Percentiles rank a stretch among this genome's conserved stretches.
Evolutionary conservation across 2,888 invertebrate species (phyloP).

Genomic region (Trichopria drosophilae): DNA sequence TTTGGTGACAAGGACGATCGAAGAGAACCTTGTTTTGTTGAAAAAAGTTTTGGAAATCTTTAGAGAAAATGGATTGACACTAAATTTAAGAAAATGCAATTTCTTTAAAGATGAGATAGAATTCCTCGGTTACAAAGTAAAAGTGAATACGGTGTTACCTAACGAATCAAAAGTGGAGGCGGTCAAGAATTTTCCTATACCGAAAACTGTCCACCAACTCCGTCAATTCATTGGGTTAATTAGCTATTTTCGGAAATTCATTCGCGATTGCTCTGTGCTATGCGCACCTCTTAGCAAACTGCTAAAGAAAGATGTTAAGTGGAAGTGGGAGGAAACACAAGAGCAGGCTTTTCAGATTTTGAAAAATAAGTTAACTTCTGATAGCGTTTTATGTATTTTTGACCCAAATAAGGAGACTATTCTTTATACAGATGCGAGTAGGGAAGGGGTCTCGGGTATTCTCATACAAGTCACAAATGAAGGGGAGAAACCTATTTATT

Average conservation of each 20-base stretch:
- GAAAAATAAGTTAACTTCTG: not conserved
- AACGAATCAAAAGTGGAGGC: too few species aligned
- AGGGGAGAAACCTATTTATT: not conserved
- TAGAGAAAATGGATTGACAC: not conserved
- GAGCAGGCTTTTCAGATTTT: not conserved
- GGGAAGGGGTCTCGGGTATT: not conserved
- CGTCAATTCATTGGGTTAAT: not conserved
- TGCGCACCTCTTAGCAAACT: not conserved
- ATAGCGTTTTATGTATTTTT: not conserved
- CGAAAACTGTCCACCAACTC: not conserved
- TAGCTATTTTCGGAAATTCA: not conserved
- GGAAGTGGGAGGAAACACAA: not conserved
- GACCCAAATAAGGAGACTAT: not conserved
- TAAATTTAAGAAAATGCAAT: not conserved
- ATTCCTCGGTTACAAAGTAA: slow-evolving; percentile 38
- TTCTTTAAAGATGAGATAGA: not conserved
- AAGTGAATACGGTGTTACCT: too few species aligned
- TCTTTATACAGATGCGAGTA: not conserved
- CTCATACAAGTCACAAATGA: not conserved
- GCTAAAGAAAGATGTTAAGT: not conserved
- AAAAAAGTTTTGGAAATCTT: not conserved
- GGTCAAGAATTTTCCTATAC: not conserved
- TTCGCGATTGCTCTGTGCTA: not conserved
- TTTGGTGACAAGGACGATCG: not conserved
- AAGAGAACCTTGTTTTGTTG: not conserved